These are phyloP conservation scores for Erpobdella octoculata DNA, from an alignment of 2,888 invertebrate genomes.

Conservation along the genomic window DNA sequence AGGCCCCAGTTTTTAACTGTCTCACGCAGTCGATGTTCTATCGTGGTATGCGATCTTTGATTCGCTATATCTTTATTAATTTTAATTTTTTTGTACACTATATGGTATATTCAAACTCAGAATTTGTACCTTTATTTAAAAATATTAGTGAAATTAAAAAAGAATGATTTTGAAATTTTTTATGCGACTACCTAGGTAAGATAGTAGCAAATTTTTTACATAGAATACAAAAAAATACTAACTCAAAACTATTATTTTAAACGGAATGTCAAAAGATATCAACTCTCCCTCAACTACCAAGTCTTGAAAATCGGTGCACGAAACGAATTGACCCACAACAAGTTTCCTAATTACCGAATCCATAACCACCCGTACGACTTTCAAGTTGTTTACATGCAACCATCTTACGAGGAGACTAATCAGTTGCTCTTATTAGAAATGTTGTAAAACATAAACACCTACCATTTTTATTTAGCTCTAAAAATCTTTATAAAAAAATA, in stretches of 20 bases:
- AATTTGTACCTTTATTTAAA: too few relatives aligned
- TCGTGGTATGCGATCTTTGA: too few relatives aligned
- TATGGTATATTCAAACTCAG: too few relatives aligned
- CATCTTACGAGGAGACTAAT: background rate
- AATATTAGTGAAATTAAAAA: too few relatives aligned
- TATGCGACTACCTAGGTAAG: too few relatives aligned
- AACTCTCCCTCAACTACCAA: slow-evolving; percentile 9
- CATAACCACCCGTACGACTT: background rate
- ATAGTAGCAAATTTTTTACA: background rate
- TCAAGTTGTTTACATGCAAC: background rate
- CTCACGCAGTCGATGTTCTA: too few relatives aligned
- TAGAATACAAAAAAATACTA: background rate
- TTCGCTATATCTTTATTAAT: too few relatives aligned
- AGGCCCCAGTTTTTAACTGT: too few relatives aligned
- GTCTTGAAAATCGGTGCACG: slow-evolving; percentile 15
- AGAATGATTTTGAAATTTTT: too few relatives aligned
- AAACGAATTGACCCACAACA: slow-evolving; percentile 10
- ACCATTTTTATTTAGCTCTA: background rate
- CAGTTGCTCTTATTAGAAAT: background rate
- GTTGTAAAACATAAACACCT: background rate
- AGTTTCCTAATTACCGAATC: background rate
- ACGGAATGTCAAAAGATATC: slow-evolving; percentile 10
- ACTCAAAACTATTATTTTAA: slow-evolving; percentile 18
- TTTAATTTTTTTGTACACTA: too few relatives aligned
- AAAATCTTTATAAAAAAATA: background rate